Base-by-base conservation (phyloP, 2,888 invertebrate species). In the Tetragonisca angustula region DNA sequence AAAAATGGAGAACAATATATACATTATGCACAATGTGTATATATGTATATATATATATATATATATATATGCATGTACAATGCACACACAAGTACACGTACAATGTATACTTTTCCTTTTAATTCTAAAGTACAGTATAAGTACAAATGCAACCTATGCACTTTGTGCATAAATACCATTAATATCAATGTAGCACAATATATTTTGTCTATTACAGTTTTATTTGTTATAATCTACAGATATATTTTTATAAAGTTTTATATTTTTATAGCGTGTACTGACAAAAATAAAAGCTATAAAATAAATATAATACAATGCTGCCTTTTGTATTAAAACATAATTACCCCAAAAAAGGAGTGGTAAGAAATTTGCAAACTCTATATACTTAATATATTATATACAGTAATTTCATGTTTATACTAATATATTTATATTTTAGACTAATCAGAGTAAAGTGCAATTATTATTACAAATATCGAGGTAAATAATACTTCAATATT, bases 401-500 rank as follows among this genome's bases (percentile, higher is more conserved):
- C 4, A 49, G 21, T 0, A 32, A 62, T 62, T 32, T 32, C 27
- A 32, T 43, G 36, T 24, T 24, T 76, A 21, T 32, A 69, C 52
- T 62, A 15, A 24, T 64, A 50, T 4, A 52, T 54, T 36, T 67
- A 5, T 64, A 32, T 84, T 84, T n/a, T 24, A 88, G 88, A 69
- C 70, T 36, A 27, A 54, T 59, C 64, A 49, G 50, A 74, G 65
- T 52, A 61, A 70, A 52, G 52, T 81, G 49, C 67, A 70, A 67
- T 67, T 83, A 43, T 59, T 76, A 56, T 74, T 75, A 19, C 76
- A 52, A 69, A 32, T 61, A 50, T 67, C 69, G 59, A 90, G 89
- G 89, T 90, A 85, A 77, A 54, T 59, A 54, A 43, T 21, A 27
- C 24, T 62, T 69, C 5, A 21, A 15, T 21, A 17, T 43, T 21